A percentile compares a stretch with the other conserved stretches of the same genome.
Evolutionary conservation across 2,113 vertebrate genomes (phyloP).

Genomic region (Brachypteracias leptosomus): DNA sequence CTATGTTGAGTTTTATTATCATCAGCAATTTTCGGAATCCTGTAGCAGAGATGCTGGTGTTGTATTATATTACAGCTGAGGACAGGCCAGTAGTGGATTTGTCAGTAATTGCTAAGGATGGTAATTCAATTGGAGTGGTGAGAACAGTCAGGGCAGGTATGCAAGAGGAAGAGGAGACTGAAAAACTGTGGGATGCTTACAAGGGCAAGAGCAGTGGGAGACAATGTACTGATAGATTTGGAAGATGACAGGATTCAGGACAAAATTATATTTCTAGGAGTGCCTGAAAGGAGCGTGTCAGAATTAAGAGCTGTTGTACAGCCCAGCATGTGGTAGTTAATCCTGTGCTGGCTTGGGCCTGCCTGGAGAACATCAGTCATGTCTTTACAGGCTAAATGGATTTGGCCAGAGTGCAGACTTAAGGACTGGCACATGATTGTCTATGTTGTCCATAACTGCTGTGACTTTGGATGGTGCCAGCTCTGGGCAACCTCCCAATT

Average conservation of each 20-base stretch:
- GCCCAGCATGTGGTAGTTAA: not conserved
- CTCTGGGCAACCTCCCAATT: not conserved
- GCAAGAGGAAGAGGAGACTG: not conserved
- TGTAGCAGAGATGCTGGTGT: not conserved
- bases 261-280: not conserved
- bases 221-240: accelerated
- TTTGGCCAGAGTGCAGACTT: accelerated
- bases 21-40: not conserved
- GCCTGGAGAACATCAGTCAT: not conserved
- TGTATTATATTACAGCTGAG: not conserved
- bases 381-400: not conserved
- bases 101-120: not conserved
- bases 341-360: not conserved
- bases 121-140: not conserved
- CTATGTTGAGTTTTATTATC: not conserved
- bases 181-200: not conserved
- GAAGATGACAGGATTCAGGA: not conserved
- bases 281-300: not conserved
- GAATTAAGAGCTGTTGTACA: not conserved
- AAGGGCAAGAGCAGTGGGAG: not conserved
- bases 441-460: not conserved
- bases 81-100: not conserved
- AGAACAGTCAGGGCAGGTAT: not conserved
- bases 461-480: not conserved
- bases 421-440: not conserved